Percentiles rank a stretch among this genome's conserved stretches.
Conservation (phyloP, 2,113 vertebrate genomes). For the Barbus barbus region DNA sequence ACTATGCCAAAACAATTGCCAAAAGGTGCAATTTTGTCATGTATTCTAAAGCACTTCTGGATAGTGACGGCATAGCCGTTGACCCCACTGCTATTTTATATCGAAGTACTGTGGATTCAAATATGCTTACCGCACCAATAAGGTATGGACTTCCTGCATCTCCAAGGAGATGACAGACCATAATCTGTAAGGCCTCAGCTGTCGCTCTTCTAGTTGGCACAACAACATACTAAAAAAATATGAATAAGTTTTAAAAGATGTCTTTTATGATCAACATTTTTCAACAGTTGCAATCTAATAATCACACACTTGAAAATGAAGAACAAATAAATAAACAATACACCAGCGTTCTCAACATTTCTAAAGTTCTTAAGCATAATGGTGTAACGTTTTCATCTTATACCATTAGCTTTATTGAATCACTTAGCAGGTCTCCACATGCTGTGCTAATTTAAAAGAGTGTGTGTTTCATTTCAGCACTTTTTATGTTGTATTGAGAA, state of each 20-base stretch:
- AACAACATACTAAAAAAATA: conserved; percentile 82
- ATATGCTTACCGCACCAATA: conserved; percentile 75
- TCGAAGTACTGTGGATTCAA: not conserved
- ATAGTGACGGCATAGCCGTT: not conserved
- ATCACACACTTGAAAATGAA: not conserved
- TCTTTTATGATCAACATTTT: not conserved
- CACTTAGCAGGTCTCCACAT: not conserved
- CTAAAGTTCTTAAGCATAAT: not conserved
- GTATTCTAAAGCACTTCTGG: not conserved
- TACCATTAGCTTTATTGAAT: conserved; percentile 10
- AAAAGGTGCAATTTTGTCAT: not conserved
- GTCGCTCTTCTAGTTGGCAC: conserved; percentile 77
- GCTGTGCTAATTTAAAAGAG: not conserved
- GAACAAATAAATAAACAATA: not conserved
- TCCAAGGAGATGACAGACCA: conserved; percentile 81
- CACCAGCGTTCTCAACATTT: not conserved
- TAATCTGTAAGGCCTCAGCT: conserved; percentile 83
- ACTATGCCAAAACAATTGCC: not conserved
- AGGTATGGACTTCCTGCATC: conserved; percentile 85
- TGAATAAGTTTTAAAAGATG: not conserved
- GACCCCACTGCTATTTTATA: not conserved
- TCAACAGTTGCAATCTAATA: not conserved
- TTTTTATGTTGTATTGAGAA: not conserved
- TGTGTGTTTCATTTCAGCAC: not conserved
- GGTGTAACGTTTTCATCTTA: not conserved